Evolutionary conservation across 2,888 invertebrate genomes (phyloP).

Genomic region (Meghimatium bilineatum): DNA sequence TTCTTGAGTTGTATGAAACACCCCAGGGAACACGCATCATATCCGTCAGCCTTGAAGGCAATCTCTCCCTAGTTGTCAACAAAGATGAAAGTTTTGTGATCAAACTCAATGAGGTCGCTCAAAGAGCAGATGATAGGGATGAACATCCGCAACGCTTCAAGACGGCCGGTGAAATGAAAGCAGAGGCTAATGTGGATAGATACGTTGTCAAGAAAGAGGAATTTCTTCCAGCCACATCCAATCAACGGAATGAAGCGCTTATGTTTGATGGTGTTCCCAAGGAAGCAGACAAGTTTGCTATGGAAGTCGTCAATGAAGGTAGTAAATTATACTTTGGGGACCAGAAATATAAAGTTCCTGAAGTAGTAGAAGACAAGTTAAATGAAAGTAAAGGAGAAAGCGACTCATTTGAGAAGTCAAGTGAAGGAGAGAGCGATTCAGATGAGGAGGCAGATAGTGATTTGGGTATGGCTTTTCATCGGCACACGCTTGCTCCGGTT

Average conservation of each 20-base stretch:
- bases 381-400: conserved; percentile 40
- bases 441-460: conserved; percentile 32
- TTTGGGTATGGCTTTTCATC: neutral
- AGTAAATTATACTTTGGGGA: conserved; percentile 15
- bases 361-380: conserved; percentile 16
- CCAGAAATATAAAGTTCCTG: conserved; percentile 27
- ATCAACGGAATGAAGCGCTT: conserved; percentile 24
- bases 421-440: conserved; percentile 39
- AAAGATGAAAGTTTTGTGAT: conserved; percentile 52
- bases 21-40: conserved; percentile 51
- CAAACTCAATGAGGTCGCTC: conserved; percentile 55
- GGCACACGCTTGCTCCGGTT: neutral
- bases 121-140: conserved; percentile 54
- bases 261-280: conserved; percentile 14
- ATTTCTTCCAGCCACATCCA: conserved; percentile 6
- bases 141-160: conserved; percentile 33
- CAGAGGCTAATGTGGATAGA: conserved; percentile 13
- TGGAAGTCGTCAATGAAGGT: neutral
- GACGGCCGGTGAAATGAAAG: conserved; percentile 24
- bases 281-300: conserved; percentile 34
- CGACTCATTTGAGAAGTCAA: conserved; percentile 41
- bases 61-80: conserved; percentile 54
- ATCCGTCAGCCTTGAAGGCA: conserved; percentile 55
- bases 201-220: conserved; percentile 41
- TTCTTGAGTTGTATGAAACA: conserved; percentile 55